These are phyloP conservation scores for Toxonevra muliebris DNA, from an alignment of 2,888 invertebrate species.

Conservation along the genomic window DNA sequence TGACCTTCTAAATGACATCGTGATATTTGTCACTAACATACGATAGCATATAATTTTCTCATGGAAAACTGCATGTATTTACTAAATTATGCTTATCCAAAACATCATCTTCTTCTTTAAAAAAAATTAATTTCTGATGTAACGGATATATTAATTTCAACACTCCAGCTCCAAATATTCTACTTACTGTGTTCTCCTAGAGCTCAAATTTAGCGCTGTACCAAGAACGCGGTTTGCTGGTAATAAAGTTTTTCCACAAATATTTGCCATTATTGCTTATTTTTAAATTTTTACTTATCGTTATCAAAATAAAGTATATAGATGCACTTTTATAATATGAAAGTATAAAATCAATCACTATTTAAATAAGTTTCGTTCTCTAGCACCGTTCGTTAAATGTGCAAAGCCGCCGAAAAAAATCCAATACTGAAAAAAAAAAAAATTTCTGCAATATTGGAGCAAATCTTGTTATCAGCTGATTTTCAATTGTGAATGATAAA, in stretches of 20 bases:
- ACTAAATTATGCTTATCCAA: too few relatives aligned
- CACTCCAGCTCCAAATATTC: not conserved
- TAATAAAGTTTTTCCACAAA: slow-evolving; percentile 42
- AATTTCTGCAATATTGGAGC: not conserved
- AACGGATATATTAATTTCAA: too few relatives aligned
- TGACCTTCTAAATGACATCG: not conserved
- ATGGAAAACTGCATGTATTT: too few relatives aligned
- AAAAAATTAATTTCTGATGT: too few relatives aligned
- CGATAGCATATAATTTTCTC: too few relatives aligned
- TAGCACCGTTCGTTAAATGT: not conserved
- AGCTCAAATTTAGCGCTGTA: slow-evolving; percentile 37
- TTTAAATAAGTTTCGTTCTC: not conserved
- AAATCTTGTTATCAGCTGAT: slow-evolving; percentile 13
- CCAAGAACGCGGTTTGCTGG: slow-evolving; percentile 45
- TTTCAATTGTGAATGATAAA: too few relatives aligned
- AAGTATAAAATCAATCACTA: not conserved
- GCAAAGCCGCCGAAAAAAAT: slow-evolving; percentile 13
- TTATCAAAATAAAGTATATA: not conserved
- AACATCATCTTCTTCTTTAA: too few relatives aligned
- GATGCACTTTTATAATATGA: not conserved
- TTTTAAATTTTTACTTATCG: not conserved
- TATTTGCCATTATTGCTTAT: slow-evolving; percentile 43
- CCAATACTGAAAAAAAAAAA: slow-evolving; percentile 20
- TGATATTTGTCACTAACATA: too few relatives aligned
- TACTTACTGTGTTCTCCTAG: slow-evolving; percentile 45